Base-by-base conservation (phyloP, 2,888 invertebrate species). In the Erpobdella octoculata region DNA sequence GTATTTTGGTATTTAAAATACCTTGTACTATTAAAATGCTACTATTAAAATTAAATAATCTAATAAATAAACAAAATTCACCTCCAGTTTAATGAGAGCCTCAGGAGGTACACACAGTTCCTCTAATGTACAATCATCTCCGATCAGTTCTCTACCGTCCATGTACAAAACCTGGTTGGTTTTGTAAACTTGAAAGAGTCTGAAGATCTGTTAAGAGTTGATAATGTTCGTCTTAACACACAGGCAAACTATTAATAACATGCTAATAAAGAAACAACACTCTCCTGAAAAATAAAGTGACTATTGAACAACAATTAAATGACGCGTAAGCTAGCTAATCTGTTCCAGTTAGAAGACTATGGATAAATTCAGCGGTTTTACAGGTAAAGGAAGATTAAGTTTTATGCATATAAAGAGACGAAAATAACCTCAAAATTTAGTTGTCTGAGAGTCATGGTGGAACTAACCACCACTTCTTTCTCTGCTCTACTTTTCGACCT, bases 61-160 rank as follows among this genome's bases (percentile, higher is more conserved):
- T 9, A 35, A 21, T 31, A n/a, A 6, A 33, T 31, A 8, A 62
- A 62, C n/a, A n/a, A 41, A 59, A n/a, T 4, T 18, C 25, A 67
- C 67, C 33, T 67, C 48, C 18, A 69, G 69, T 15, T 28, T 48
- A 46, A 69, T 53, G 15, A 69, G 69, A 53, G 48, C 46, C n/a
- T 48, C 58, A 35, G 69, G 53, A 21, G 31, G 36, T 21, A 69
- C 58, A 8, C 58, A 46, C 35, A 69, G 35, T 28, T 69, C 48
- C 2, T 6, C 31, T 35, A 69, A 33, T 38, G 69, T 69, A 21
- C 25, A 46, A 21, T 53, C 33, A 15, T 69, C 69, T 18, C 69
- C 69, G n/a, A 35, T 9, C 58, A 69, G 36, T 31, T 35, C 31
- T 36, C 69, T 69, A 35, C 69, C 69, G 1, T 69, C 58, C 6